phyloP scores from a whole-genome alignment of 2,797 vertebrate species.

The Tapera naevia region DNA sequence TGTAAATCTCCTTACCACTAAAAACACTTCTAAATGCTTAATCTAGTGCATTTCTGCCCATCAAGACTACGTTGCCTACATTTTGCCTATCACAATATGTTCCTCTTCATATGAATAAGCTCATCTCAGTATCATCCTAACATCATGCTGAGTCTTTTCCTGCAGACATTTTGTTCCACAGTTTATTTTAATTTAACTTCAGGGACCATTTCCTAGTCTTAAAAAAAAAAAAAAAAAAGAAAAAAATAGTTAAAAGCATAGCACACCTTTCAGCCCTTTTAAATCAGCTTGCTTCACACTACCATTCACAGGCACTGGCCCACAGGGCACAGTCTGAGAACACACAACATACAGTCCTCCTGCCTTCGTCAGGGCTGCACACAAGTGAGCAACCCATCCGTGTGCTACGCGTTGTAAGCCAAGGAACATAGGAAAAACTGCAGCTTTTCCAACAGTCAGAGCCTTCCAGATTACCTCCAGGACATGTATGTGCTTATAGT shows the following conservation, averaged over 20 bases:
- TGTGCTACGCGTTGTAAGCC: accelerated
- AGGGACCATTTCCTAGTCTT: background rate
- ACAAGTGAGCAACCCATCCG: background rate
- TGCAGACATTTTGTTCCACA: background rate
- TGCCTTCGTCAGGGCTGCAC: background rate
- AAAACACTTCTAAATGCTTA: background rate
- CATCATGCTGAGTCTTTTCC: background rate
- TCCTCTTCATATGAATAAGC: background rate
- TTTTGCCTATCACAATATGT: background rate
- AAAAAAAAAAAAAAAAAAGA: background rate
- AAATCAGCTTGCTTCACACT: background rate
- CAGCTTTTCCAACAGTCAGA: background rate
- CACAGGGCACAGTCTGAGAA: background rate
- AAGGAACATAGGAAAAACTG: background rate
- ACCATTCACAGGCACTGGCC: background rate
- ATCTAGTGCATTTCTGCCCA: background rate
- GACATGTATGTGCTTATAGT: accelerated
- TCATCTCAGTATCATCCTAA: background rate
- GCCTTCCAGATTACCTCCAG: background rate
- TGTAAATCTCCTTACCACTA: background rate
- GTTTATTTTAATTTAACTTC: background rate
- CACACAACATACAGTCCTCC: background rate
- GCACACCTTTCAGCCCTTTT: background rate
- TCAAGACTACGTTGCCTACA: background rate
- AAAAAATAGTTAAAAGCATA: background rate